Base-by-base conservation (phyloP, 1,140 invertebrate species). In the Scaptomyza pallida region DNA sequence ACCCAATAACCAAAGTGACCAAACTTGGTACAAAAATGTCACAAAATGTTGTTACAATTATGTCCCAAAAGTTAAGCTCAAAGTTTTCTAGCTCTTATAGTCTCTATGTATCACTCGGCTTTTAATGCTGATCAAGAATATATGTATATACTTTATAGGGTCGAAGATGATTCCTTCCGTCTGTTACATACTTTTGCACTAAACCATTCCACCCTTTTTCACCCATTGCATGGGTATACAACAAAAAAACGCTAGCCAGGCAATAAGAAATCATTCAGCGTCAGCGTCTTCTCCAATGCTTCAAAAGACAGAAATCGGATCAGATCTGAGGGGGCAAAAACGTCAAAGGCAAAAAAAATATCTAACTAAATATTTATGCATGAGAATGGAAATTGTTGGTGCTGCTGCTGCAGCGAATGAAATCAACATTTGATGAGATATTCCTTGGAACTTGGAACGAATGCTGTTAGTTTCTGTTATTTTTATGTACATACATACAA, bases 361-460 rank as follows among this genome's bases (percentile, higher is more conserved):
- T 26, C 33, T 67, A 75, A 56, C 79, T 69, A 79, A 83, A 83
- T 85, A 83, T 83, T 83, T 83, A 83, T 83, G 68, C 52, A 76
- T 76, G 80, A 71, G 61, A 62, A 67, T 63, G 56, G 65, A 77
- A 79, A 77, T 63, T 30, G 26, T 8, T 68, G 44, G 43, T 67
- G 56, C 41, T 30, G 26, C 26, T 68, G 44, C 48, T 67, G 56
- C 41, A 72, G 71, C 71, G 52, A 79, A 65, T 65, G 55, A 64
- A 67, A 79, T 64, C 64, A 63, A 62, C 64, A 67, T 63, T 71
- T 73, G 60, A 60, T 77, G 44, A n/a, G n/a, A 52, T 55, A 73
- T 81, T 81, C 44, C 61, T 41, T 50, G 41, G 50, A 85, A 77
- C 59, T 79, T 56, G 6, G 60, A 65, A 56, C 16, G 45, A 74